A percentile compares a stretch with the other conserved stretches of the same genome.
Conservation (phyloP, 1,140 invertebrate species). For the Elysia chlorotica region DNA sequence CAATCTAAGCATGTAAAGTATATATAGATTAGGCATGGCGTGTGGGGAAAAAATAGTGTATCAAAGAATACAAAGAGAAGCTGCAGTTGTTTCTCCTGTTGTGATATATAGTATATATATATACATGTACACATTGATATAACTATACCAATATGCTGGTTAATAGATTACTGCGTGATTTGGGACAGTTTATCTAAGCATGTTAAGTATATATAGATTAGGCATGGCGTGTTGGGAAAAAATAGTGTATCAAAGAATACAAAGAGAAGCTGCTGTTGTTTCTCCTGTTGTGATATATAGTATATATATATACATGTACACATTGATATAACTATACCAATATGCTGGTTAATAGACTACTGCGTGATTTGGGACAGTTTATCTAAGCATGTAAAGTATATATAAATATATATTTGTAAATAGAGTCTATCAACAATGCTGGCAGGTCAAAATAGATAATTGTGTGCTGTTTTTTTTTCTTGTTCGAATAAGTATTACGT, state of each 20-base stretch:
- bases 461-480: too few relatives aligned
- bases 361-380: background rate
- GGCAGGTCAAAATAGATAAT: too few relatives aligned
- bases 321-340: background rate
- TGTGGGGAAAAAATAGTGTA: too few relatives aligned
- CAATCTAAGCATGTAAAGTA: slow-evolving; percentile 69
- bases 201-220: slow-evolving; percentile 59
- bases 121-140: background rate
- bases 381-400: slow-evolving; percentile 68
- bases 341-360: background rate
- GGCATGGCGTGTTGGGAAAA: too few relatives aligned
- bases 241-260: too few relatives aligned
- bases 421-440: too few relatives aligned
- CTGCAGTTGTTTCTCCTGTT: background rate
- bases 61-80: slow-evolving; percentile 36
- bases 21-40: slow-evolving; percentile 58
- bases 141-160: background rate
- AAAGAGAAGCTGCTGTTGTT: background rate
- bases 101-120: background rate
- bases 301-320: background rate
- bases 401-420: too few relatives aligned
- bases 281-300: background rate
- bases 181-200: slow-evolving; percentile 67
- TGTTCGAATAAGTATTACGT: too few relatives aligned
- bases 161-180: background rate